Percentiles rank a stretch among this genome's conserved stretches.
Conservation (phyloP, 2,797 vertebrate genomes). For the Coluber constrictor region DNA sequence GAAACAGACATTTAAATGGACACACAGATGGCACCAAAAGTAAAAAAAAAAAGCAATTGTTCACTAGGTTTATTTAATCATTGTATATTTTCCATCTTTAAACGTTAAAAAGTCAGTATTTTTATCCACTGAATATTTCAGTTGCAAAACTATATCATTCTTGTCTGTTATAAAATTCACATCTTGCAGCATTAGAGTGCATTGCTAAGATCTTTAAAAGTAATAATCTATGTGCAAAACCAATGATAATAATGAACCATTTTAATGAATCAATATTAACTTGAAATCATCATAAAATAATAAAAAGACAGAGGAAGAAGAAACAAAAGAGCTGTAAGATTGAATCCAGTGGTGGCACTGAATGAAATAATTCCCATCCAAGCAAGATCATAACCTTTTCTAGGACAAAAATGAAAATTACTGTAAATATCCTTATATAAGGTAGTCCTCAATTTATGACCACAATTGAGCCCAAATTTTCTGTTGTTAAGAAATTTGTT, state of each 20-base stretch:
- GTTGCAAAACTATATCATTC: slow-evolving; percentile 85
- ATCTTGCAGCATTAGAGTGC: slow-evolving; percentile 76
- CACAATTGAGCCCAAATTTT: no score
- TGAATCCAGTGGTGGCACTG: not conserved
- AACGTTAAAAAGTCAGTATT: slow-evolving; percentile 80
- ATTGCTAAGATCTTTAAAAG: slow-evolving; percentile 48
- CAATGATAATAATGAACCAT: not conserved
- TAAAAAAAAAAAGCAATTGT: slow-evolving; percentile 31
- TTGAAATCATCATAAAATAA: not conserved
- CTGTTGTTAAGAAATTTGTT: no score
- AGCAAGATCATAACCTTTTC: not conserved
- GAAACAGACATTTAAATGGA: slow-evolving; percentile 34
- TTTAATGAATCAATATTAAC: not conserved
- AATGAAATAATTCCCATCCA: not conserved
- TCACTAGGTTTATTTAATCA: slow-evolving; percentile 40
- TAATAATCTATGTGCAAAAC: not conserved
- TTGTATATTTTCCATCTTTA: not conserved
- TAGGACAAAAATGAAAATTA: not conserved
- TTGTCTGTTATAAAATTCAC: slow-evolving; percentile 77
- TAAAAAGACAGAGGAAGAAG: not conserved
- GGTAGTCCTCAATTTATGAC: no score
- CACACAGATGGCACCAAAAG: slow-evolving; percentile 50
- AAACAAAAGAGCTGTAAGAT: not conserved
- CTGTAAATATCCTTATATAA: not conserved
- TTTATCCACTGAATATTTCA: slow-evolving; percentile 78